Conservation (phyloP, 2,113 vertebrate genomes). For the Ctenomys sociabilis region DNA sequence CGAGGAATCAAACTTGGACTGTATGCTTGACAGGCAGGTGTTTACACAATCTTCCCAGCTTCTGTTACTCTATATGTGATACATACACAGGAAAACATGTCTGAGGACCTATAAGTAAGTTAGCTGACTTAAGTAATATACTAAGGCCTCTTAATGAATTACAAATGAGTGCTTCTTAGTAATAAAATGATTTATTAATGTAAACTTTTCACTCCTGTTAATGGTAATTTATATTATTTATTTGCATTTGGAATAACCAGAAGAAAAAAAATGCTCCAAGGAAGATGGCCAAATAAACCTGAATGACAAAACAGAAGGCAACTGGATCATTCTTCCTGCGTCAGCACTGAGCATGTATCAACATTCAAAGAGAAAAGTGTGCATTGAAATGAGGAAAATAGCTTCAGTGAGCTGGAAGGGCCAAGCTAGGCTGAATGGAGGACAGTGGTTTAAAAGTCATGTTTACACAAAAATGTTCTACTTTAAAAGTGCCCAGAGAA, state of each 20-base stretch:
- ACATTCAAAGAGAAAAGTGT: background rate
- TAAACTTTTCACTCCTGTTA: background rate
- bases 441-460: background rate
- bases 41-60: too few relatives aligned
- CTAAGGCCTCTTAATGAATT: background rate
- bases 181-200: slow-evolving; percentile 18
- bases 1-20: too few relatives aligned
- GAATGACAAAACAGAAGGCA: slow-evolving; percentile 34
- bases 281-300: slow-evolving; percentile 28
- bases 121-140: background rate
- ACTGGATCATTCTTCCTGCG: background rate
- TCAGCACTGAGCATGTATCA: background rate
- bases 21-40: too few relatives aligned
- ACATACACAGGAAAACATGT: background rate
- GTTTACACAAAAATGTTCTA: background rate
- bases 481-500: background rate
- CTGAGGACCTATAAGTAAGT: background rate
- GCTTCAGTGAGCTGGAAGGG: background rate
- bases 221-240: slow-evolving; percentile 10
- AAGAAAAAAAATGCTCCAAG: slow-evolving; percentile 20
- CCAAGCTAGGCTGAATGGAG: background rate
- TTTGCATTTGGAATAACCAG: slow-evolving; percentile 9
- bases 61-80: background rate
- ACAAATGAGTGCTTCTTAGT: background rate
- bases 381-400: slow-evolving; percentile 27